Conservation (phyloP, 2,888 invertebrate species). For the Fragum fragum region DNA sequence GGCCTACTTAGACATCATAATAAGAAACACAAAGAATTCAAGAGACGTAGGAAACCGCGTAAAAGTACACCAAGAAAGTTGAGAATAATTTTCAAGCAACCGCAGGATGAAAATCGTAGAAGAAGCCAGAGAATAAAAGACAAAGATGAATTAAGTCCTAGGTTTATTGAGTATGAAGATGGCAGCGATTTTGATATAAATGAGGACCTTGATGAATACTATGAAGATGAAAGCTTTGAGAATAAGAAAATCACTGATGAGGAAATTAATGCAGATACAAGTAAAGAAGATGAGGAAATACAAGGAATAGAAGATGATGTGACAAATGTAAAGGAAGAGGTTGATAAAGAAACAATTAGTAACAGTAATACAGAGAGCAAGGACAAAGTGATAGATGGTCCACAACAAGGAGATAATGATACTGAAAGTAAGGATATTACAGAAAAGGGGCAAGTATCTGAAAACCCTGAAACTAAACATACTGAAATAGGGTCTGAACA, state of each 20-base stretch:
- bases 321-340: background rate
- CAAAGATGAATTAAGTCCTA: background rate
- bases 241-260: background rate
- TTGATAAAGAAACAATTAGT: background rate
- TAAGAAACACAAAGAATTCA: constrained; percentile 6
- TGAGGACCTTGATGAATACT: background rate
- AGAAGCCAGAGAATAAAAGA: constrained; percentile 18
- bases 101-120: background rate
- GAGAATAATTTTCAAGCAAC: background rate
- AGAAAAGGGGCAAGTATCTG: background rate
- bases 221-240: background rate
- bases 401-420: background rate
- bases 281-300: background rate
- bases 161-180: background rate
- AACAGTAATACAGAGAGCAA: background rate
- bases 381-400: background rate
- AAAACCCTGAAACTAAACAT: background rate
- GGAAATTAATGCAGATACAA: background rate
- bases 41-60: background rate
- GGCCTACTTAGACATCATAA: background rate
- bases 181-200: background rate
- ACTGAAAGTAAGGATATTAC: background rate
- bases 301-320: background rate
- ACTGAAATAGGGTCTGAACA: background rate
- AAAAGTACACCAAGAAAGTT: constrained; percentile 23